phyloP scores from a whole-genome alignment of 2,113 vertebrate genomes.

The Serranochromis macrocephalus region DNA sequence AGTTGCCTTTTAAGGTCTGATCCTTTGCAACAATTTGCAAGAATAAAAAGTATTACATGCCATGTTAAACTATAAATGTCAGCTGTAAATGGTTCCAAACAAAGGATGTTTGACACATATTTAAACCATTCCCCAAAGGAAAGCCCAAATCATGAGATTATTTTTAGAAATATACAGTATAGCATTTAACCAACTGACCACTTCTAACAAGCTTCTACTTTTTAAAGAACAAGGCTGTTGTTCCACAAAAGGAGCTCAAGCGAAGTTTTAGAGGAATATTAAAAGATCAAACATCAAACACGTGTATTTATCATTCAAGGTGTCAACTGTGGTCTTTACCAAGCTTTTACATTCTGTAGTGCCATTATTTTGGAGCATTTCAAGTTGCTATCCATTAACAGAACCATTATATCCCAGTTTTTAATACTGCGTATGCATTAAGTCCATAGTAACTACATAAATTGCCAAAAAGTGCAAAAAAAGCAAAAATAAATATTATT shows the following conservation, averaged over 20 bases:
- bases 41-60: neutral
- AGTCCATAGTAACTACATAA: neutral
- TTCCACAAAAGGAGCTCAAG: neutral
- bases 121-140: neutral
- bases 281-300: neutral
- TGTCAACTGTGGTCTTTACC: neutral
- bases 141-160: neutral
- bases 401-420: neutral
- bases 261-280: rapidly evolving
- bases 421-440: neutral
- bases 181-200: neutral
- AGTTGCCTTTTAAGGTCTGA: neutral
- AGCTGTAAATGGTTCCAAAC: neutral
- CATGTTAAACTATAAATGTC: neutral
- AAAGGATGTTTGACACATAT: neutral
- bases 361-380: neutral
- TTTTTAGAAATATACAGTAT: neutral
- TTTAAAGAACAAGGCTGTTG: neutral
- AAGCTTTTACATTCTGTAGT: neutral
- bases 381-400: neutral
- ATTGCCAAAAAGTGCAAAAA: neutral
- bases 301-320: neutral
- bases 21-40: neutral
- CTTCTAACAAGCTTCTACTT: neutral
- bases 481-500: neutral